Conservation (phyloP, 2,113 vertebrate species). For the Austrofundulus limnaeus region DNA sequence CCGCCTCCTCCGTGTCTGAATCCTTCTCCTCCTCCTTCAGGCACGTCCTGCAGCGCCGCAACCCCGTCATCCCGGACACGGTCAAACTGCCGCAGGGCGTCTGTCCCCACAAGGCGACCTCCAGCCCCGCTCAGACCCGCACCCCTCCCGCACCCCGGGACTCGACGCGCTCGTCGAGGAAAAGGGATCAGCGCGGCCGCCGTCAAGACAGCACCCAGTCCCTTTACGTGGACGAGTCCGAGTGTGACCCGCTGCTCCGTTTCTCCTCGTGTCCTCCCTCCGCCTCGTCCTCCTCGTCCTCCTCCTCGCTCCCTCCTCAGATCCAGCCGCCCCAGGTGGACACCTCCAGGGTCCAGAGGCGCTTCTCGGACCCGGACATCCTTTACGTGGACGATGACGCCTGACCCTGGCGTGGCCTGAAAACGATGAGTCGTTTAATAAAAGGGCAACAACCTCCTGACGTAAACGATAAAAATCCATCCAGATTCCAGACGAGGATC, state of each 20-base stretch:
- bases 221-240: constrained; percentile 76
- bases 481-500: not conserved
- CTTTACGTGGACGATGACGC: constrained; percentile 56
- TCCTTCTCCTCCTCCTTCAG: constrained; percentile 72
- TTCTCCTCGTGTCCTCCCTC: constrained; percentile 62
- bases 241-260: constrained; percentile 50
- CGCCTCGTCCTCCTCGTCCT: constrained; percentile 40
- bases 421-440: not conserved
- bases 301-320: constrained; percentile 42
- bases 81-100: constrained; percentile 84
- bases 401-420: constrained; percentile 39
- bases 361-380: constrained; percentile 88
- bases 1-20: constrained; percentile 64
- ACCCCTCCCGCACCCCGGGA: not conserved
- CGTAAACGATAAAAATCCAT: not conserved
- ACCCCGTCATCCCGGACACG: constrained; percentile 84
- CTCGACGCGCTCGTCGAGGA: constrained; percentile 38
- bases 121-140: not conserved
- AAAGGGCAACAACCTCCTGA: not conserved
- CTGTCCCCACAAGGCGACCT: constrained; percentile 42
- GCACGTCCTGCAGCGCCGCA: constrained; percentile 79
- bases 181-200: constrained; percentile 80
- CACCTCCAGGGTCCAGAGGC: constrained; percentile 74
- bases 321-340: not conserved
- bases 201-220: constrained; percentile 88